Evolutionary conservation across 2,888 invertebrate genomes (phyloP), one percentile per base, ranked within the genome.

Genomic region (Conchocele bisecta): DNA sequence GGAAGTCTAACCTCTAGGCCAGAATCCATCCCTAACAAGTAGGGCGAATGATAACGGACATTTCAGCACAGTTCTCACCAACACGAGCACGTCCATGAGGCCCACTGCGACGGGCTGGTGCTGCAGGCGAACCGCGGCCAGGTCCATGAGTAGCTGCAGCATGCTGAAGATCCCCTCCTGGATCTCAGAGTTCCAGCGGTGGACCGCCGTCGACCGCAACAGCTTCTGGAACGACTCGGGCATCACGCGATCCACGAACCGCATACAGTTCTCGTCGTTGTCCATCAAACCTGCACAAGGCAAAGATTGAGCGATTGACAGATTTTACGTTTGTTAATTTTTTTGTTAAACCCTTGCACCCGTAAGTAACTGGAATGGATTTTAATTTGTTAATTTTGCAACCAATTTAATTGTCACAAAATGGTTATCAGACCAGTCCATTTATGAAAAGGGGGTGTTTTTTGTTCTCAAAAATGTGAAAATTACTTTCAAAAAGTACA

Each of bases 161-260:
- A 93, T 93, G 77, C 89, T 89, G 75, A 88, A 90, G 41, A 93
- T 91, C 3, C 93, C 92, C 71, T 92, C 92, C 77, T 92, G 92
- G 39, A 92, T 91, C 73, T 92, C 92, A 29, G 87, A 81, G 31
- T 89, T 89, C 92, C 92, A 92, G 28, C 91, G 84, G 59, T 91
- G 87, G 17, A 92, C 92, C 46, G 92, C 92, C 61, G 84, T 86
- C 44, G 92, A 90, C n/a, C 89, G 91, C 79, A 92, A 80, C 59
- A 92, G 81, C 90, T 92, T 92, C 61, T 88, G 89, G 81, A 92
- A 92, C 42, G 91, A 91, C 79, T 92, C 92, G 42, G 91, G 91
- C 89, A 92, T 89, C 67, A 91, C 91, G 65, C 88, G 86, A 11
- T 91, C 90, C 60, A 92, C 70, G 83, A 92, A 92, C 33, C 91